Percentiles rank a stretch among this genome's conserved stretches.
These are phyloP conservation scores for Lasioglossum malachurum DNA, from an alignment of 2,888 invertebrate species.

Conservation along the genomic window DNA sequence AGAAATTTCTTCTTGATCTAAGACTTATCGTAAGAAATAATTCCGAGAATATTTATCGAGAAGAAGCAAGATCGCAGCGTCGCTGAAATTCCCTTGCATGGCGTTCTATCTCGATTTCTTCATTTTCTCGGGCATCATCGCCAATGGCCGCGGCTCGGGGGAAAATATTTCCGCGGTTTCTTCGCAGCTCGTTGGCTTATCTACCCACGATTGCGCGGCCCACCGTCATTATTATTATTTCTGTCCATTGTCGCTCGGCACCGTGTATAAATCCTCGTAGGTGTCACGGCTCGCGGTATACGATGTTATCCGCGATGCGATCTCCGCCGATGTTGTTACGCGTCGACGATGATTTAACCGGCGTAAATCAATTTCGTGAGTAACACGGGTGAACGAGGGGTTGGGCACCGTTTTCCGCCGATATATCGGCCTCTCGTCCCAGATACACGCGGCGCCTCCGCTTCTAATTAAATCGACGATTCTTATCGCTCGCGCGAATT, in stretches of 20 bases:
- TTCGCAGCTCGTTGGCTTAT: conserved; percentile 26
- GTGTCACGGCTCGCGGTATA: conserved; percentile 35
- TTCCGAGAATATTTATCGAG: not conserved
- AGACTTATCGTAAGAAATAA: not conserved
- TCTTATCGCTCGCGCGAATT: conserved; percentile 11
- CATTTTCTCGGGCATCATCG: not conserved
- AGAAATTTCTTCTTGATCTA: not conserved
- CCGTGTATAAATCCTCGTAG: conserved; percentile 51
- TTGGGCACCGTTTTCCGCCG: conserved; percentile 33
- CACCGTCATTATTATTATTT: conserved; percentile 43
- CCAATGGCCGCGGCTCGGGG: not conserved
- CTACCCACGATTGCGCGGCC: conserved; percentile 33
- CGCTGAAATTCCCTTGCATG: not conserved
- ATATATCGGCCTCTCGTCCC: conserved; percentile 31
- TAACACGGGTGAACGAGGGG: conserved; percentile 50
- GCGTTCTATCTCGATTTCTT: not conserved
- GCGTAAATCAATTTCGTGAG: conserved; percentile 62
- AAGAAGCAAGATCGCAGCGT: not conserved
- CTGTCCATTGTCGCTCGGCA: conserved; percentile 48
- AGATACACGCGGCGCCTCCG: conserved; percentile 1
- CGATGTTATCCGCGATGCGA: conserved; percentile 48
- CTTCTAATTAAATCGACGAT: conserved; percentile 18
- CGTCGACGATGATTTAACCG: conserved; percentile 55
- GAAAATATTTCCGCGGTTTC: conserved; percentile 16
- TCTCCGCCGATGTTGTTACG: conserved; percentile 58